Conservation (phyloP, 2,113 vertebrate species). For the Gnathonemus longibarbis region DNA sequence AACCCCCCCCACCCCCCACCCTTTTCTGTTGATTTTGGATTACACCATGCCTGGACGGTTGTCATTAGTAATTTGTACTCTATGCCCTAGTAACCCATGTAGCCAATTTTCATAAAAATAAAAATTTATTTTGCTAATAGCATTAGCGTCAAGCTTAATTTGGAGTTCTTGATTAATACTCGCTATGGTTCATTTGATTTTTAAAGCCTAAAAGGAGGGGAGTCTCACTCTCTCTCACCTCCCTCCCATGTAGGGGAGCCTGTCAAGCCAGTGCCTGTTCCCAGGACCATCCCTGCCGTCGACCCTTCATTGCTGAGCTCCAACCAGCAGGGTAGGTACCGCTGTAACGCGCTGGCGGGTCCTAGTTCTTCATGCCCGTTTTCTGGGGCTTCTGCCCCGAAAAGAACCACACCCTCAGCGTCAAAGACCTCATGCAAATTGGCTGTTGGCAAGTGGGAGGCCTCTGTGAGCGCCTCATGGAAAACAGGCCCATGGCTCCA, state of each 20-base stretch:
- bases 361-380: neutral
- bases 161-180: neutral
- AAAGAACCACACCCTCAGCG: neutral
- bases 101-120: neutral
- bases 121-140: neutral
- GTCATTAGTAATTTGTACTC: neutral
- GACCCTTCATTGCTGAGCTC: slow-evolving; percentile 71
- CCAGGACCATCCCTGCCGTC: slow-evolving; percentile 62
- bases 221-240: neutral
- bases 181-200: neutral
- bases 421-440: neutral
- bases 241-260: slow-evolving; percentile 57
- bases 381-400: neutral
- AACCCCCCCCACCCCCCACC: neutral
- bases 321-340: slow-evolving; percentile 69
- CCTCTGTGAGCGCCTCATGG: neutral
- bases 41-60: neutral
- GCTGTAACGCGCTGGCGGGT: neutral
- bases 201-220: neutral
- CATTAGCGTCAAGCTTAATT: neutral
- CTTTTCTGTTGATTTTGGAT: neutral
- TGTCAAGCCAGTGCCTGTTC: slow-evolving; percentile 65
- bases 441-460: neutral
- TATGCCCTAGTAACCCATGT: neutral
- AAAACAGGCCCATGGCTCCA: slow-evolving; percentile 18